phyloP scores from a whole-genome alignment of 2,797 vertebrate species.

The Anniella stebbinsi region DNA sequence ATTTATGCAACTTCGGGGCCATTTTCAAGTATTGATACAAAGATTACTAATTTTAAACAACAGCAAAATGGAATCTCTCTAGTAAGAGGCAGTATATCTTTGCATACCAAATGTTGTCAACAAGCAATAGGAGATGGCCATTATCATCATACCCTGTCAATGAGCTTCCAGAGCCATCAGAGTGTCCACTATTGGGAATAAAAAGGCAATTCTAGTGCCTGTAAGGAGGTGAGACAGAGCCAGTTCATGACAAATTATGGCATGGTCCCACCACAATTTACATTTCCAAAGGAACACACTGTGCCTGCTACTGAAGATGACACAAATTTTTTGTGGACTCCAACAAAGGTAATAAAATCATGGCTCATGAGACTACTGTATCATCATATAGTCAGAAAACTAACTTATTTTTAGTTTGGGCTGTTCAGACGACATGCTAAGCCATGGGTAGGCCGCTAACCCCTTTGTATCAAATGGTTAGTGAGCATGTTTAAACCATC shows the following conservation, averaged over 20 bases:
- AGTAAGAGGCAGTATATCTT: neutral
- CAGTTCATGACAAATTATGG: neutral
- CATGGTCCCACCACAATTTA: neutral
- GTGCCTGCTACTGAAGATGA: conserved; percentile 5
- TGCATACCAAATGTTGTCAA: neutral
- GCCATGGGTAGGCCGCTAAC: too few species aligned
- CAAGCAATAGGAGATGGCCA: neutral
- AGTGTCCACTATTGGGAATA: neutral
- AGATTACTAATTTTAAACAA: neutral
- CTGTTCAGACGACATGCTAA: too few species aligned
- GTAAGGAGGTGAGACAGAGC: neutral
- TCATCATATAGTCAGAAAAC: conserved; percentile 28
- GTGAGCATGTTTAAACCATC: too few species aligned
- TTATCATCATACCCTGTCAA: neutral
- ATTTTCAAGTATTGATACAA: neutral
- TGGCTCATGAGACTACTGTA: neutral
- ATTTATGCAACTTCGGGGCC: neutral
- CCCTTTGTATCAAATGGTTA: too few species aligned
- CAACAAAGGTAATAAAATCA: conserved; percentile 36
- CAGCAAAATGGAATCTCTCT: neutral
- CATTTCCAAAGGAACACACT: neutral
- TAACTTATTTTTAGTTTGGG: conserved; percentile 16
- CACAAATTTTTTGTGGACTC: conserved; percentile 45
- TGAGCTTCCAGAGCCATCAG: neutral
- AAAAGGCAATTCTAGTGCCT: neutral